Conservation (phyloP, 2,797 vertebrate genomes). For the Thalassophryne amazonica region DNA sequence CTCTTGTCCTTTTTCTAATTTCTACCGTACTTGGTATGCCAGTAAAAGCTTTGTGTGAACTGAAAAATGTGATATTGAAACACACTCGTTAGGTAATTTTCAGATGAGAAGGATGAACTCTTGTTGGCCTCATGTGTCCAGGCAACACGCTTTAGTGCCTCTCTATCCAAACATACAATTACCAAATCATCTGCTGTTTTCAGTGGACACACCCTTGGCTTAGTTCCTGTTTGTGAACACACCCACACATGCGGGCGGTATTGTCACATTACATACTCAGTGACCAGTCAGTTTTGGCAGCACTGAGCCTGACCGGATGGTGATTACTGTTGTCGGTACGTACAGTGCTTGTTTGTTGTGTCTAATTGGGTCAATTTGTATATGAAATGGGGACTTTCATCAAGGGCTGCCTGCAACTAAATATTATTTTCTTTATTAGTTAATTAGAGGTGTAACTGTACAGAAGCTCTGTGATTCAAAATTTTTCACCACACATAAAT, state of each 20-base stretch:
- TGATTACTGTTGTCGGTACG: constrained; percentile 5
- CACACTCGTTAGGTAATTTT: too few species aligned
- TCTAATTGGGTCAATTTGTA: constrained; percentile 37
- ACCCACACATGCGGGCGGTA: not conserved
- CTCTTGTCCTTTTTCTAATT: too few species aligned
- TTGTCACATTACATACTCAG: constrained; percentile 29
- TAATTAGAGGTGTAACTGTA: too few species aligned
- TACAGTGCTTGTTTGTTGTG: constrained; percentile 9
- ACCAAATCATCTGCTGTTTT: constrained; percentile 49
- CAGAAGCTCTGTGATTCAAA: too few species aligned
- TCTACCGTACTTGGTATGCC: too few species aligned
- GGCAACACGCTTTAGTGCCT: constrained; percentile 60
- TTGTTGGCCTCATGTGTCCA: constrained; percentile 13
- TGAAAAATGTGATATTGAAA: too few species aligned
- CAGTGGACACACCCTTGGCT: constrained; percentile 56
- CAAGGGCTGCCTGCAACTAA: too few species aligned
- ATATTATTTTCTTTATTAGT: too few species aligned
- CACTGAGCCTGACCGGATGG: constrained; percentile 5
- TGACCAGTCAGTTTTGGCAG: constrained; percentile 32
- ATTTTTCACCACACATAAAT: too few species aligned
- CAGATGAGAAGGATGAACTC: too few species aligned
- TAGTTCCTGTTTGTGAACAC: constrained; percentile 61
- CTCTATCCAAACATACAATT: constrained; percentile 52
- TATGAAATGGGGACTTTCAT: constrained; percentile 4
- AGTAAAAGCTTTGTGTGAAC: too few species aligned